phyloP scores from a whole-genome alignment of 2,888 invertebrate species.

The Drosophila parthenogenetica region DNA sequence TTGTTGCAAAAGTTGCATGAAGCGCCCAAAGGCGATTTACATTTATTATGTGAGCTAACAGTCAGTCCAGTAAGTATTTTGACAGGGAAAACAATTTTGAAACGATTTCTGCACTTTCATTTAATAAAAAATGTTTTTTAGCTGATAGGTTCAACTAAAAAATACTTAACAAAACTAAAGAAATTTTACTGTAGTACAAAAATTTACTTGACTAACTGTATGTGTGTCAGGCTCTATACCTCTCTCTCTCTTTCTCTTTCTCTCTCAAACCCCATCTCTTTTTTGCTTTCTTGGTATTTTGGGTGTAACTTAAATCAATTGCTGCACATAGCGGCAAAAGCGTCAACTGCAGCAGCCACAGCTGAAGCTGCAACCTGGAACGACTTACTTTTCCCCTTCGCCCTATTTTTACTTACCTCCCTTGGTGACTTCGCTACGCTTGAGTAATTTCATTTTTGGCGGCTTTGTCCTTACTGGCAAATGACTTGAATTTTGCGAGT shows the following conservation, averaged over 20 bases:
- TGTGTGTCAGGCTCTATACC: too few species aligned
- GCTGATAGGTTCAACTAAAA: too few species aligned
- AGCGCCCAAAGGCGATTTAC: conserved; percentile 59
- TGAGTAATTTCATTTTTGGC: conserved; percentile 77
- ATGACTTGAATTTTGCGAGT: conserved; percentile 62
- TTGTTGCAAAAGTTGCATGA: conserved; percentile 57
- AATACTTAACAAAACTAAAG: too few species aligned
- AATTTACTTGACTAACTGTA: background rate
- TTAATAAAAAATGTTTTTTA: too few species aligned
- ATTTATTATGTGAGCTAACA: conserved; percentile 39
- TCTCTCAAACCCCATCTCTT: background rate
- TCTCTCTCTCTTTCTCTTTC: background rate
- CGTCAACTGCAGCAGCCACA: conserved; percentile 48
- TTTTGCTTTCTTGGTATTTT: conserved; percentile 44
- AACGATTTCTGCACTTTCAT: background rate
- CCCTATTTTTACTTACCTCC: background rate
- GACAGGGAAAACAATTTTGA: background rate
- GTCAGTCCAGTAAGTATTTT: conserved; percentile 13
- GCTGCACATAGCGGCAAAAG: conserved; percentile 58
- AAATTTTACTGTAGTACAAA: too few species aligned
- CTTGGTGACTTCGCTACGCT: conserved; percentile 60
- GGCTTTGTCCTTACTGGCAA: conserved; percentile 77
- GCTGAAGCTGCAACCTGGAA: conserved; percentile 28
- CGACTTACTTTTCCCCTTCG: background rate
- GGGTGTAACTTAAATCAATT: conserved; percentile 81